Base-by-base conservation (phyloP, 2,113 vertebrate species). In the Cygnus buccinator region DNA sequence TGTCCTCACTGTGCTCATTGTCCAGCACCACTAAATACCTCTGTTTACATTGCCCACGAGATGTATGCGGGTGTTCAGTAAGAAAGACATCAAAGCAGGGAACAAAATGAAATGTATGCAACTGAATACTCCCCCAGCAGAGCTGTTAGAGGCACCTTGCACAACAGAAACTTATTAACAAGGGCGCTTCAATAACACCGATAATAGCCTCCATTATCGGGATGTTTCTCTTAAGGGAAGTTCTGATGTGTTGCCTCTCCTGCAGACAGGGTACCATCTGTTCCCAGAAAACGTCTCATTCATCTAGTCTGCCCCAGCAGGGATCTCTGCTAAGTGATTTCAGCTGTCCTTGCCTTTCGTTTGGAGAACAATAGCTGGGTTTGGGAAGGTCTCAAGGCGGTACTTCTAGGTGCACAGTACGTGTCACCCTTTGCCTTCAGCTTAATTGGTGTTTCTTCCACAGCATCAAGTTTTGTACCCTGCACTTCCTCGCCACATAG, bases 231-330 rank as follows among this genome's bases (percentile, higher is more conserved):
- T 95, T 97, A 87, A 96, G 86, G 28, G 48, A 19, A 74, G 94
- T 95, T 94, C 95, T 81, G 94, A 79, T 62, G 58, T 66, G 80
- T 78, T 82, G 91, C 89, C 90, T 59, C 67, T 85, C 71, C 83
- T 87, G 97, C 94, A 81, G 96, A 82, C 91, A 57, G 87, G 84
- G 93, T 71, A 91, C 97, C 97, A 97, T 98, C 97, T 98, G 97
- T 94, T 98, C 94, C 92, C 75, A 90, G 94, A 94, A 94, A 96
- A 88, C 31, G 25, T 74, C 96, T 95, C 79, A 86, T 97, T 96
- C 93, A 94, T 97, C 94, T 95, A 68, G 12, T 67, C 57, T 70
- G 80, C 25, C 20, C 93, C 52, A 83, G 63, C 16, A 94, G 92
- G 93, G 95, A 70, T 87, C 4, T 13, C 46, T 84, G 75, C 96